phyloP scores from a whole-genome alignment of 1,140 invertebrate species.

The Caenorhabditis remanei region DNA sequence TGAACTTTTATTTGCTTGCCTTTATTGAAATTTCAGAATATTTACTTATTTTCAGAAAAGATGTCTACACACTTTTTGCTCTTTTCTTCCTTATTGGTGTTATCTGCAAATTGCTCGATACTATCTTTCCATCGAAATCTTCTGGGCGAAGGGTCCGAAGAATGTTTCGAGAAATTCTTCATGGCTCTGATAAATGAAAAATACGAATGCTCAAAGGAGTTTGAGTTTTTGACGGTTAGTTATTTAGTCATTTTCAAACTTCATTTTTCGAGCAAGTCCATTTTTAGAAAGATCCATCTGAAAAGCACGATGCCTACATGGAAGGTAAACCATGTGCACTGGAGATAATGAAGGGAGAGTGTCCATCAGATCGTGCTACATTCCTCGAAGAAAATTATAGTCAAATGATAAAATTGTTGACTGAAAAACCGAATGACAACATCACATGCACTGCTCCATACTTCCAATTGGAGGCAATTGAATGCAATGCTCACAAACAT shows the following conservation, averaged over 20 bases:
- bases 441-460: background rate
- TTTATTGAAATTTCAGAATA: too few relatives aligned
- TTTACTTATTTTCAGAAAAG: background rate
- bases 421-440: constrained; percentile 3
- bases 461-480: constrained; percentile 7
- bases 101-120: background rate
- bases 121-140: constrained; percentile 13
- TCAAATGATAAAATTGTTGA: background rate
- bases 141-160: background rate
- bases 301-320: background rate
- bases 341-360: background rate
- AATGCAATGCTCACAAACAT: constrained; percentile 31
- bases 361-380: background rate
- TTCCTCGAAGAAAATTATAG: constrained; percentile 11
- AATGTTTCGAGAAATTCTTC: constrained; percentile 13
- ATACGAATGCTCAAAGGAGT: constrained; percentile 1
- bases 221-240: background rate
- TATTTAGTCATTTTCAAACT: too few relatives aligned
- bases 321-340: background rate
- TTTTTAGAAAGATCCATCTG: background rate
- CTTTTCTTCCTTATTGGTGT: background rate
- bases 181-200: constrained; percentile 15
- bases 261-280: background rate
- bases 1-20: background rate
- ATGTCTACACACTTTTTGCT: background rate